Conservation (phyloP, 2,797 vertebrate species). For the Taeniopygia guttata region DNA sequence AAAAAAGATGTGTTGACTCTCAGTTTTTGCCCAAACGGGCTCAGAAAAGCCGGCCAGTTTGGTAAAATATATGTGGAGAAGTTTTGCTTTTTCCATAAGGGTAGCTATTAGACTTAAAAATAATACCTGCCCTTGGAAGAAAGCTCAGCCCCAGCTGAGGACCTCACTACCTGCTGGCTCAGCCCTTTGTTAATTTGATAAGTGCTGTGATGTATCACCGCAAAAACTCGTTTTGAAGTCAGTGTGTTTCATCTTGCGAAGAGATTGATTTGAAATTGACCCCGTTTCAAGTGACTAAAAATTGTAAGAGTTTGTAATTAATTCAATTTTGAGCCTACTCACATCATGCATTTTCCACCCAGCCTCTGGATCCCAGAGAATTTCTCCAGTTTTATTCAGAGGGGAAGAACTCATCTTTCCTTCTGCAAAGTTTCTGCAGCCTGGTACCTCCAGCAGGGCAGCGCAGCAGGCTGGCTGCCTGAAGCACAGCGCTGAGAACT, state of each 20-base stretch:
- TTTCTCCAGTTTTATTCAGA: not conserved
- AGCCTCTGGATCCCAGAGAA: not conserved
- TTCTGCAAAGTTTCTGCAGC: not conserved
- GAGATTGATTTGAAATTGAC: constrained; percentile 21
- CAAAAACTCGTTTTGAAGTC: not conserved
- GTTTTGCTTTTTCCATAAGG: too few species aligned
- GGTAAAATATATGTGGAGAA: not conserved
- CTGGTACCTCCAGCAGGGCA: not conserved
- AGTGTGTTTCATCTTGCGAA: not conserved
- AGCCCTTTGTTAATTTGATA: not conserved
- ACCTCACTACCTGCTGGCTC: too few species aligned
- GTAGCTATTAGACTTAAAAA: too few species aligned
- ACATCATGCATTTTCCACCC: not conserved
- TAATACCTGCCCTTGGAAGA: too few species aligned
- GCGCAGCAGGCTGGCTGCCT: not conserved
- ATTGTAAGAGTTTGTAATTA: not conserved
- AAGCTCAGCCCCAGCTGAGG: too few species aligned
- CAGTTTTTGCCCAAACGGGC: not conserved
- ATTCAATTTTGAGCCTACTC: not conserved
- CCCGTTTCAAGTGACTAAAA: not conserved
- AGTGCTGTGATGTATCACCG: not conserved
- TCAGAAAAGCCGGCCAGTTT: not conserved
- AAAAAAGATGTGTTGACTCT: not conserved
- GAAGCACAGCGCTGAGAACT: not conserved
- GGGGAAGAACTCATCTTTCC: not conserved